Evolutionary conservation across 1,140 invertebrate genomes (phyloP).

Genomic region (Formica selysi): DNA sequence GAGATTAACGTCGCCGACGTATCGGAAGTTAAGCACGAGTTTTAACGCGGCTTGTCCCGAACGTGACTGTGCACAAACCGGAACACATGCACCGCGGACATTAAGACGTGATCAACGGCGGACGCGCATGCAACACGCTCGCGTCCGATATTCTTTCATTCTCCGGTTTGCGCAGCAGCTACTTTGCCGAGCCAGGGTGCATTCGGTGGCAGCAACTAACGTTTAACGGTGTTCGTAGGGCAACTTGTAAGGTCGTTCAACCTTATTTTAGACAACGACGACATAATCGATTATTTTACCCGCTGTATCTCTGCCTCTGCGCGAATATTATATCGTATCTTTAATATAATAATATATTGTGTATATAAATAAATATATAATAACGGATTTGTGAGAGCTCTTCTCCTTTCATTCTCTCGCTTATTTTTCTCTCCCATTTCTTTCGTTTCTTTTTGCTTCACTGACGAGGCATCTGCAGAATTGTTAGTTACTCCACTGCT

Average conservation of each 20-base stretch:
- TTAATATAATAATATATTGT: not conserved
- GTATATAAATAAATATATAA: not conserved
- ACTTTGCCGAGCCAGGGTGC: not conserved
- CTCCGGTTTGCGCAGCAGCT: constrained; percentile 17
- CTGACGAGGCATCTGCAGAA: not conserved
- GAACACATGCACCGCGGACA: constrained; percentile 46
- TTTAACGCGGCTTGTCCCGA: constrained; percentile 61
- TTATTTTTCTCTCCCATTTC: not conserved
- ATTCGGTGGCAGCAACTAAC: not conserved
- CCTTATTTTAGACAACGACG: not conserved
- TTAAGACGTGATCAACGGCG: constrained; percentile 72
- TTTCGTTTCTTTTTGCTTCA: not conserved
- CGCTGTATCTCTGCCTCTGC: not conserved
- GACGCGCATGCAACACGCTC: constrained; percentile 33
- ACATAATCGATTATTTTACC: not conserved
- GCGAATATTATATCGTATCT: not conserved
- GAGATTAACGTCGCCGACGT: constrained; percentile 70
- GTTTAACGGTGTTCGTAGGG: constrained; percentile 1
- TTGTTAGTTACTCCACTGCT: constrained; percentile 13
- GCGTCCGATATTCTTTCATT: constrained; percentile 47
- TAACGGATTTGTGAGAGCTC: not conserved
- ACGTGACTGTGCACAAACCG: constrained; percentile 59
- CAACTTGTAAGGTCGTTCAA: not conserved
- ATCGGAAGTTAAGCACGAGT: constrained; percentile 67
- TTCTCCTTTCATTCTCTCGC: not conserved